Evolutionary conservation across 2,888 invertebrate genomes (phyloP), one percentile per base, ranked within the genome.

Genomic region (Mesorhabditis spiculigera): DNA sequence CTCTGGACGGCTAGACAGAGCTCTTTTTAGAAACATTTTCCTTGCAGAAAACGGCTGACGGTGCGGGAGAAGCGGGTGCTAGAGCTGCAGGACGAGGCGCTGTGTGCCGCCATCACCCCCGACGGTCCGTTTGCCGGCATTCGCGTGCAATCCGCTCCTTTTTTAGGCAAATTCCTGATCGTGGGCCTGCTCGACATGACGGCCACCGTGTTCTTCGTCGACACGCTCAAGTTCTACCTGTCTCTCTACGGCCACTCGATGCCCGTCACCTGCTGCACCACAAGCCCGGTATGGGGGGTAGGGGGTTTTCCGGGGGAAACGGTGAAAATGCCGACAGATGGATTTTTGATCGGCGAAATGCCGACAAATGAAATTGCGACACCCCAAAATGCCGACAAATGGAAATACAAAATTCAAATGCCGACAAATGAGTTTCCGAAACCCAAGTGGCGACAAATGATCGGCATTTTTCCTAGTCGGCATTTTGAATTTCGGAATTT

Each of bases 171-270:
- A 87, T 92, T 93, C 82, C 87, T 98, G 42, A 94, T 95, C 0
- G 93, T 93, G 5, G 92, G 94, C 0, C 88, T 97, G 5, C 88
- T 97, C 64, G 96, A 98, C 87, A 92, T 91, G 5, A 97, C 95
- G 0, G 93, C 96, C 0, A 94, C 95, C 87, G 91, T 98, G 80
- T 96, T 95, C 88, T 97, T 94, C 86, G 87, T 92, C 65, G 96
- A 98, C 86, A 91, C 93, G 0, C 92, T 96, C 78, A 97, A 97
- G 91, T 94, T 95, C 87, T 95, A 93, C 87, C 87, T 95, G 41
- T 93, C 94, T 0, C 89, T 98, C 0, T 97, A 97, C 86, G 97
- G 97, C 0, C 98, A 99, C 88, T 94, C 94, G 86, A 88, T 96
- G 67, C 97, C 98, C 0, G 93, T 97, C 0, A 89, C 93, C 0